phyloP scores from a whole-genome alignment of 2,113 vertebrate genomes.

The Thalassoma bifasciatum region DNA sequence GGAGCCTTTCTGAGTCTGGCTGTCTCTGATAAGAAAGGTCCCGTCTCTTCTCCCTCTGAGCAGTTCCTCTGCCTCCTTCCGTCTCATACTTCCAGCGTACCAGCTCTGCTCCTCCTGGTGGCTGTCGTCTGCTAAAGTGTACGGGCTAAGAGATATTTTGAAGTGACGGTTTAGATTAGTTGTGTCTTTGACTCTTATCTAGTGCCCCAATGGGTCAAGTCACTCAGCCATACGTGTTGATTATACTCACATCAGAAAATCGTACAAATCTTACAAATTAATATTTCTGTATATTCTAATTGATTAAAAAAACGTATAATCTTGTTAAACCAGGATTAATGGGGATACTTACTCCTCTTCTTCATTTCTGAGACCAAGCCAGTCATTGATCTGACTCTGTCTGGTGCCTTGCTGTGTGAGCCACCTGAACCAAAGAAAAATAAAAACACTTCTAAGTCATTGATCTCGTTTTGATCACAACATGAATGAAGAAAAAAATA shows the following conservation, averaged over 20 bases:
- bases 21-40: conserved; percentile 97
- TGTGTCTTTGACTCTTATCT: background rate
- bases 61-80: conserved; percentile 93
- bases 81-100: conserved; percentile 95
- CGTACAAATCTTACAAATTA: too few relatives aligned
- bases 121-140: conserved; percentile 91
- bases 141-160: conserved; percentile 67
- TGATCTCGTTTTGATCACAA: too few relatives aligned
- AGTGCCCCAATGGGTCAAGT: too few relatives aligned
- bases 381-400: conserved; percentile 94
- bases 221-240: too few relatives aligned
- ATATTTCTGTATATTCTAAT: too few relatives aligned
- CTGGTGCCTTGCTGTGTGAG: conserved; percentile 94
- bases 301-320: too few relatives aligned
- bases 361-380: conserved; percentile 90
- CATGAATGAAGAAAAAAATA: too few relatives aligned
- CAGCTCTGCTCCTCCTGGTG: conserved; percentile 94
- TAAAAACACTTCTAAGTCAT: too few relatives aligned
- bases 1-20: conserved; percentile 93
- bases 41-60: conserved; percentile 92
- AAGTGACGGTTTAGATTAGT: background rate
- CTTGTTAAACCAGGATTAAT: background rate
- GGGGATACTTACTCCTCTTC: conserved; percentile 95
- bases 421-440: conserved; percentile 85
- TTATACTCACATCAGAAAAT: too few relatives aligned